phyloP scores from a whole-genome alignment of 2,113 vertebrate genomes.

The Pelodiscus sinensis region DNA sequence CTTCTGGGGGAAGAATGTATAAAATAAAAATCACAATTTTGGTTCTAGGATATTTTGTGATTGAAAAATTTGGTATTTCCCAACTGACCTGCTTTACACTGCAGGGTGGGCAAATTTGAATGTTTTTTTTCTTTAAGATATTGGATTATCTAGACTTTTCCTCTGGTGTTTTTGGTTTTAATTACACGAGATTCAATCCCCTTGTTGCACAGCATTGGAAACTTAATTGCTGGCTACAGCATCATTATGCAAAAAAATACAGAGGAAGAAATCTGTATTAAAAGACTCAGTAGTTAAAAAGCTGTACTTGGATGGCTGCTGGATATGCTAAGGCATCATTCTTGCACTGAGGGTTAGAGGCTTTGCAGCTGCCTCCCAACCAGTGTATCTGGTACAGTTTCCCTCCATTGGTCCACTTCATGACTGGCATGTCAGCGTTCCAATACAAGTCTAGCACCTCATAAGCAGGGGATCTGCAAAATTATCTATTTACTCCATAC shows the following conservation, averaged over 20 bases:
- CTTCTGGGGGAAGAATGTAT: not conserved
- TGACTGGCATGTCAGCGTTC: not conserved
- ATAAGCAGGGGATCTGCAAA: not conserved
- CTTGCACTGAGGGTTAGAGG: not conserved
- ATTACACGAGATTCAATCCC: not conserved
- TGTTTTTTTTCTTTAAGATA: not conserved
- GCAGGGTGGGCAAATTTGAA: not conserved
- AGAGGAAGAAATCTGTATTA: constrained; percentile 49
- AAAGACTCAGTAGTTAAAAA: constrained; percentile 54
- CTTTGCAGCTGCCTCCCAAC: constrained; percentile 58
- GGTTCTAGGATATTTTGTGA: accelerated
- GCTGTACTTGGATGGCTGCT: constrained; percentile 31
- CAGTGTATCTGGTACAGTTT: constrained; percentile 61
- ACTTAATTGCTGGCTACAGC: not conserved
- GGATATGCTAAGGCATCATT: constrained; percentile 1
- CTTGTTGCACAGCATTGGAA: not conserved
- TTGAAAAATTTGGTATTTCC: not conserved
- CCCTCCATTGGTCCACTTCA: constrained; percentile 41
- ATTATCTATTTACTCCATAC: not conserved
- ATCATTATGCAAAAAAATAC: constrained; percentile 35
- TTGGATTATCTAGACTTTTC: not conserved
- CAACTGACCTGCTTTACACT: not conserved
- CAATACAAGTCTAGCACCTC: not conserved
- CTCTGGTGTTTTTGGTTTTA: not conserved
- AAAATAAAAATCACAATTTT: not conserved